Conservation (phyloP, 53 echinoderm and acorn worm genomes). For the Astropecten irregularis region DNA sequence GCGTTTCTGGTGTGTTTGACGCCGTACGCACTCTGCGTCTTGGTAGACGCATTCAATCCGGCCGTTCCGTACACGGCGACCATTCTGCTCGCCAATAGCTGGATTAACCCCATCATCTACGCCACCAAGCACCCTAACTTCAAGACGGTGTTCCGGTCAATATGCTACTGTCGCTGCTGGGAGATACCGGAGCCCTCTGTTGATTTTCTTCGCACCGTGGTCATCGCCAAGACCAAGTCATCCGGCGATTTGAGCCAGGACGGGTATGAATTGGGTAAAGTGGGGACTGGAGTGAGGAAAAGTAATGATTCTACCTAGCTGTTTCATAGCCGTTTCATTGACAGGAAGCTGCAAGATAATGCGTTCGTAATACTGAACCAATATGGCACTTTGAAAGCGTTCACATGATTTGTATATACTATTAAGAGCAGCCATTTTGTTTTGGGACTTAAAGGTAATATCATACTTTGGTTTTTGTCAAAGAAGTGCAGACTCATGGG, state of each 20-base stretch:
- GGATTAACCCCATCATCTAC: constrained; percentile 79
- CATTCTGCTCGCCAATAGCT: constrained; percentile 70
- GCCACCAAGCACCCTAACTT: constrained; percentile 81
- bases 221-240: neutral
- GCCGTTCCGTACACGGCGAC: constrained; percentile 63
- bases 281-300: neutral
- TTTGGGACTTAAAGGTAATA: too few species aligned
- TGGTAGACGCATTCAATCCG: constrained; percentile 40
- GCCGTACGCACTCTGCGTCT: constrained; percentile 57
- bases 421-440: too few species aligned
- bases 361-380: too few species aligned
- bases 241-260: constrained; percentile 5
- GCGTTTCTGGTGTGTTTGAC: constrained; percentile 65
- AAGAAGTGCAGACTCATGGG: too few species aligned
- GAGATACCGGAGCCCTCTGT: constrained; percentile 60
- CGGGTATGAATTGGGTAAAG: neutral
- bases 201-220: constrained; percentile 25
- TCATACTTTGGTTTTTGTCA: too few species aligned
- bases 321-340: too few species aligned
- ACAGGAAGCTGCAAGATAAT: too few species aligned
- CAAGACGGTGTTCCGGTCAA: constrained; percentile 61
- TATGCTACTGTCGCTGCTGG: constrained; percentile 58
- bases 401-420: too few species aligned
- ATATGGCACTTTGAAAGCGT: too few species aligned
- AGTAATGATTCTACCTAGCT: too few species aligned